Evolutionary conservation across 2,888 invertebrate species (phyloP), one percentile per base, ranked within the genome.

Genomic region (Synanthedon myopaeformis): DNA sequence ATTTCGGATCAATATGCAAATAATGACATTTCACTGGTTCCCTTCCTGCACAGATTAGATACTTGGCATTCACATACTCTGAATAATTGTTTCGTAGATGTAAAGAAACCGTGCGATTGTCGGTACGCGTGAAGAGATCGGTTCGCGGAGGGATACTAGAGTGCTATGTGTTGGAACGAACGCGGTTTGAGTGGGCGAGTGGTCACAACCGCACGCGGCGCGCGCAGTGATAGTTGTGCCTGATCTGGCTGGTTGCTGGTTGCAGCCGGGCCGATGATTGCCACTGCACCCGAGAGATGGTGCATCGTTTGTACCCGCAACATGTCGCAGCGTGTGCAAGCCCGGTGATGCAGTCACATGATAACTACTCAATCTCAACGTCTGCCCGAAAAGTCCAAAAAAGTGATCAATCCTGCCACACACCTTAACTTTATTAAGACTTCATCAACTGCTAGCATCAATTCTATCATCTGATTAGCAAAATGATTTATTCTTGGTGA

Each of bases 201-300:
- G 71, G 69, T 65, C 74, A 79, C 84, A 72, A 82, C 80, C 80
- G 74, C 71, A 72, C 83, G 74, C 84, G 79, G 78, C 83, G 85
- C 85, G 86, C 83, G 85, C 86, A 85, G 81, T 79, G 81, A 83
- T 78, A 84, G 85, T 82, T 84, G 72, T 84, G 82, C 65, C 67
- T 74, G 35, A 35, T 41, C 51, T 35, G 4, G 67, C 62, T 61
- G 66, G 61, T 65, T 67, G 69, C 69, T 69, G 70, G 72, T 64
- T 61, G 53, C 55, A 49, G 50, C 41, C 58, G 57, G 58, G 57
- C 60, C 58, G 54, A 54, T 51, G 59, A 59, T 60, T 59, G 63
- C 60, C 61, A 57, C 56, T 67, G 74, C 74, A 76, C 70, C 74
- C 70, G 67, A 72, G 67, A 74, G 75, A 78, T 77, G 81, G 74